A percentile compares a stretch with the other conserved stretches of the same genome.
These are phyloP conservation scores for fruit fly (Drosophila melanogaster) DNA, from an alignment of 1,140 invertebrate genomes.

Conservation along the genomic window DNA sequence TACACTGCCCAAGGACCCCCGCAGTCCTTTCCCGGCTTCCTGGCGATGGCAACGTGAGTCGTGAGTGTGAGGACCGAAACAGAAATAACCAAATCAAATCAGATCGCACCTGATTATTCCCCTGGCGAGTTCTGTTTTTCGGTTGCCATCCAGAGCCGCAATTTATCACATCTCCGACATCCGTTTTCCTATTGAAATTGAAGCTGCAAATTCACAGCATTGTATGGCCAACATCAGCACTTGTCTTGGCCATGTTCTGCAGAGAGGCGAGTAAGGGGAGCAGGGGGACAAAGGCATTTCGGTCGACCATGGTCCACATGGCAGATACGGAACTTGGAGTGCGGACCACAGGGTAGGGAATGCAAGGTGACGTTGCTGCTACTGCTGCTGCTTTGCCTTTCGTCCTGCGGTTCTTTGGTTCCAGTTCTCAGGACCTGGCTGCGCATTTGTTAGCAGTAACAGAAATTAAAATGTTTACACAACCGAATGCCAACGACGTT, in stretches of 20 bases:
- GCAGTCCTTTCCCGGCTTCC: constrained; percentile 5
- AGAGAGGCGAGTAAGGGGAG: neutral
- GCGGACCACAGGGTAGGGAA: constrained; percentile 5
- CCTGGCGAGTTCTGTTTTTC: neutral
- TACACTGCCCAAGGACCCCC: constrained; percentile 56
- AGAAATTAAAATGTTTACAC: constrained; percentile 83
- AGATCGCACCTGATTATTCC: constrained; percentile 40
- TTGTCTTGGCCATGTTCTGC: constrained; percentile 37
- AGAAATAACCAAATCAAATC: constrained; percentile 32
- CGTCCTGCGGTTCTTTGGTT: constrained; percentile 49
- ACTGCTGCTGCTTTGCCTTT: constrained; percentile 27
- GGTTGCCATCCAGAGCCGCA: neutral
- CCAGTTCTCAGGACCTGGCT: constrained; percentile 28
- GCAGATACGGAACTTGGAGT: constrained; percentile 29
- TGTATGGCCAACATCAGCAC: constrained; percentile 35
- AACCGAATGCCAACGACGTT: constrained; percentile 74
- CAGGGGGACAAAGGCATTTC: constrained; percentile 44
- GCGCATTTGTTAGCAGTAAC: constrained; percentile 72
- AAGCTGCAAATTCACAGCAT: constrained; percentile 60
- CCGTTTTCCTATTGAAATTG: constrained; percentile 50
- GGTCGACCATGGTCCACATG: constrained; percentile 72
- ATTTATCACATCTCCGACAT: constrained; percentile 56
- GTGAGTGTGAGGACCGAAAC: constrained; percentile 2
- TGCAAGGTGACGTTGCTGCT: constrained; percentile 38
- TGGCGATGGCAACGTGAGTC: constrained; percentile 58